Percentiles rank a stretch among this genome's conserved stretches.
Evolutionary conservation across 1,140 invertebrate genomes (phyloP).

Genomic region (Neodiprion pinetum): DNA sequence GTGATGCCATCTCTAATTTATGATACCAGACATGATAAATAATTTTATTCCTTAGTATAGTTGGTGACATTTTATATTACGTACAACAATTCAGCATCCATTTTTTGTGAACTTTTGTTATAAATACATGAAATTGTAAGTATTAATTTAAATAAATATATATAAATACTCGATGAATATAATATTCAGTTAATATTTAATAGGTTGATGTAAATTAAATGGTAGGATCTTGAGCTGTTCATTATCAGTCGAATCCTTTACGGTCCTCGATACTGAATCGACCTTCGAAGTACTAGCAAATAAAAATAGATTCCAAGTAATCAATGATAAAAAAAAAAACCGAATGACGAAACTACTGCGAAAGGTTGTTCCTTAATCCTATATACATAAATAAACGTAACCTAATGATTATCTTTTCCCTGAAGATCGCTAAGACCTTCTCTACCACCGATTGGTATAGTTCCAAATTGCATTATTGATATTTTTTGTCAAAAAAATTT

Average conservation of each 20-base stretch:
- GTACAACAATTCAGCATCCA: not conserved
- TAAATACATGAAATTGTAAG: not conserved
- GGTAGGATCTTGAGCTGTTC: no score
- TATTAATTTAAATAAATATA: slow-evolving; percentile 4
- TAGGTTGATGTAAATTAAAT: no score
- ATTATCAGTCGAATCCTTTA: no score
- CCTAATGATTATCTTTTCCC: not conserved
- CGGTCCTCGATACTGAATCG: no score
- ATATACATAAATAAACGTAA: not conserved
- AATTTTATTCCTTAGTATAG: not conserved
- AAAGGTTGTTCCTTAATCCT: no score
- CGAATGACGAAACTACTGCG: no score
- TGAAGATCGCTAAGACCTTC: slow-evolving; percentile 2
- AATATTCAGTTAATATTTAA: no score
- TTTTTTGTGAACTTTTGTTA: not conserved
- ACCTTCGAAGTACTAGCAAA: no score
- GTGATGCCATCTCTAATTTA: not conserved
- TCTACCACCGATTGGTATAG: not conserved
- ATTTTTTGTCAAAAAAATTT: not conserved
- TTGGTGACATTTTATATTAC: not conserved
- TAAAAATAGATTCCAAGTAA: no score
- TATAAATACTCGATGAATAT: not conserved
- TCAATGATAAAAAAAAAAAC: no score
- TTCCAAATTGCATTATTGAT: not conserved
- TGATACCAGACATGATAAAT: not conserved